phyloP scores from a whole-genome alignment of 2,888 invertebrate genomes.

The Lymantria monacha region DNA sequence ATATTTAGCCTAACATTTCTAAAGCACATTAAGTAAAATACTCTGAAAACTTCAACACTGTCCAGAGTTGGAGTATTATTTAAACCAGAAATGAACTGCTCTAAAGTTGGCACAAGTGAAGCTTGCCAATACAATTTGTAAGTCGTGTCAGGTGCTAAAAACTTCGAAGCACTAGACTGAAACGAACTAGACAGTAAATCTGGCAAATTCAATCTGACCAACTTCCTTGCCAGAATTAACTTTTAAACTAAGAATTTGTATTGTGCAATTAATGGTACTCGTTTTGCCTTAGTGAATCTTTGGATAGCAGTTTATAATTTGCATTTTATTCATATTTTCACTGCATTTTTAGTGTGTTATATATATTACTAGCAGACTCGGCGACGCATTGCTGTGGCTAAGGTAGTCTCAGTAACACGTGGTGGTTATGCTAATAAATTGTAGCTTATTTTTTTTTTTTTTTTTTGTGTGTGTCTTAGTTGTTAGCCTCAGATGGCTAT shows the following conservation, averaged over 20 bases:
- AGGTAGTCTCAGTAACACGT: no score
- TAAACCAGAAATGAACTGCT: constrained; percentile 37
- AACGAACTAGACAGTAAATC: constrained; percentile 61
- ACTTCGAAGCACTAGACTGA: constrained; percentile 45
- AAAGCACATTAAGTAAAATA: no score
- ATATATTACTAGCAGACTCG: not conserved
- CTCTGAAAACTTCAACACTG: no score
- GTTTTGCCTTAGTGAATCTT: not conserved
- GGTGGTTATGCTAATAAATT: no score
- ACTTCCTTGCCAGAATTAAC: constrained; percentile 39
- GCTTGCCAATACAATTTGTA: constrained; percentile 63
- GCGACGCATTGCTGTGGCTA: no score
- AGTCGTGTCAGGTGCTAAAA: constrained; percentile 75
- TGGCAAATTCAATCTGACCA: constrained; percentile 63
- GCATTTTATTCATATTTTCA: not conserved
- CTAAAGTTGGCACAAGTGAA: constrained; percentile 39
- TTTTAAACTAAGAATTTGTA: constrained; percentile 46
- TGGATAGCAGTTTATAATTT: not conserved
- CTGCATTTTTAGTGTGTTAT: not conserved
- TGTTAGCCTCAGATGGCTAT: no score
- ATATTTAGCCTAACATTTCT: no score
- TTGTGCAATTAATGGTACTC: constrained; percentile 35
- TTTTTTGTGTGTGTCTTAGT: no score
- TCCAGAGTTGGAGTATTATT: not conserved
- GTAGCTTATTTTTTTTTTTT: no score